phyloP scores from a whole-genome alignment of 2,797 vertebrate species.

The Labroides dimidiatus region DNA sequence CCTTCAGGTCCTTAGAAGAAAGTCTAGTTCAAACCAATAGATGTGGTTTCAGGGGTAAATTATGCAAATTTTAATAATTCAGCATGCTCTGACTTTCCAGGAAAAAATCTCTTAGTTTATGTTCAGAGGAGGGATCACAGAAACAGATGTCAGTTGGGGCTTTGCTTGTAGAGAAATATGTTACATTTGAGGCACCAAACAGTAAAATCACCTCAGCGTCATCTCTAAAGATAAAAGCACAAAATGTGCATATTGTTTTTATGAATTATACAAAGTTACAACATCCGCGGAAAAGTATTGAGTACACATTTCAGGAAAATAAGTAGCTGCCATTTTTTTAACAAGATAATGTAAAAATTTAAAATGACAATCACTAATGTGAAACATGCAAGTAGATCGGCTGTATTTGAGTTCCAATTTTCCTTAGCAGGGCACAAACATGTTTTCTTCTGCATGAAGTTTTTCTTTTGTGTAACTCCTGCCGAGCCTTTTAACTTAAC shows the following conservation, averaged over 20 bases:
- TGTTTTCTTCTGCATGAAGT: no score
- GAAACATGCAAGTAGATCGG: not conserved
- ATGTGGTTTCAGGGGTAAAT: not conserved
- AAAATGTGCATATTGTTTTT: no score
- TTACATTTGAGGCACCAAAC: not conserved
- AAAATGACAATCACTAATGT: not conserved
- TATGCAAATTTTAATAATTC: not conserved
- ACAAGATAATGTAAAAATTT: not conserved
- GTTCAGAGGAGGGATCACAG: not conserved
- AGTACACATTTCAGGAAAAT: no score
- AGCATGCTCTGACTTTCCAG: not conserved
- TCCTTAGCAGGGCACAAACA: no score
- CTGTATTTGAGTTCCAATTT: no score
- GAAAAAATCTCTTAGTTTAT: not conserved
- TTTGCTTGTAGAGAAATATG: not conserved
- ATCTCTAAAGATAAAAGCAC: no score
- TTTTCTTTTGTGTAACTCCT: slow-evolving; percentile 2
- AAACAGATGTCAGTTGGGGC: not conserved
- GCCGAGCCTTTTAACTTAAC: slow-evolving; percentile 24
- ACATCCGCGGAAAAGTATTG: no score
- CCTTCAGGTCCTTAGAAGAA: not conserved
- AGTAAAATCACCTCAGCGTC: not conserved
- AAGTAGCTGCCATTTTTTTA: no score
- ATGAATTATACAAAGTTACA: no score
- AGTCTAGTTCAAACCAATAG: not conserved